Conservation (phyloP, 2,888 invertebrate genomes). For the Nomada ruficornis region DNA sequence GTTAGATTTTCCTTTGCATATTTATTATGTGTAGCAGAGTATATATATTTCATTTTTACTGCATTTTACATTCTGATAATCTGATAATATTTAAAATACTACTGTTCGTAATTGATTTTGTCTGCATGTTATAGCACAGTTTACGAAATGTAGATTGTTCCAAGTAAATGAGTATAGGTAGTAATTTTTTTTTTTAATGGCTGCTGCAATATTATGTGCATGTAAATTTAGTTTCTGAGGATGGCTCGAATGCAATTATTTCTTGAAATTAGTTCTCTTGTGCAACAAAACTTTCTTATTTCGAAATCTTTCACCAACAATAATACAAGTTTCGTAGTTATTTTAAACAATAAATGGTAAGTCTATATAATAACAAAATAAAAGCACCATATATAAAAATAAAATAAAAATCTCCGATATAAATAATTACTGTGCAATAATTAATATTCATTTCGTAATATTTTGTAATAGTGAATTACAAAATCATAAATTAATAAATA, state of each 20-base stretch:
- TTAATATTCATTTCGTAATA: too few species aligned
- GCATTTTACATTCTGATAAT: constrained; percentile 43
- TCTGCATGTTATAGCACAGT: constrained; percentile 77
- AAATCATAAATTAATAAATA: not conserved
- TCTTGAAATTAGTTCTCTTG: constrained; percentile 35
- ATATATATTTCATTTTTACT: constrained; percentile 50
- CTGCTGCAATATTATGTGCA: constrained; percentile 77
- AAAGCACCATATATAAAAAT: not conserved
- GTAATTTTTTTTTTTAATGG: constrained; percentile 69
- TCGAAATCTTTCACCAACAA: not conserved
- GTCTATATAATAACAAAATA: not conserved
- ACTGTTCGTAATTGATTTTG: constrained; percentile 60
- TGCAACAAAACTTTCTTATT: constrained; percentile 21
- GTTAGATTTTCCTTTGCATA: constrained; percentile 40
- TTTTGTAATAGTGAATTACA: not conserved
- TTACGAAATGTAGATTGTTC: constrained; percentile 68
- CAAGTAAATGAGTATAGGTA: constrained; percentile 68
- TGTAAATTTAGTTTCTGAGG: constrained; percentile 72
- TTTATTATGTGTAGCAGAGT: constrained; percentile 51
- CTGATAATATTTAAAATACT: constrained; percentile 50
- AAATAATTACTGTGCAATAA: not conserved
- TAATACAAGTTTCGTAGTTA: not conserved
- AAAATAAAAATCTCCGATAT: not conserved
- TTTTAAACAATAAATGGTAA: constrained; percentile 5
- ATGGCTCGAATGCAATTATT: constrained; percentile 72